Conservation (phyloP, 1,140 invertebrate species). For the Helicoverpa armigera region DNA sequence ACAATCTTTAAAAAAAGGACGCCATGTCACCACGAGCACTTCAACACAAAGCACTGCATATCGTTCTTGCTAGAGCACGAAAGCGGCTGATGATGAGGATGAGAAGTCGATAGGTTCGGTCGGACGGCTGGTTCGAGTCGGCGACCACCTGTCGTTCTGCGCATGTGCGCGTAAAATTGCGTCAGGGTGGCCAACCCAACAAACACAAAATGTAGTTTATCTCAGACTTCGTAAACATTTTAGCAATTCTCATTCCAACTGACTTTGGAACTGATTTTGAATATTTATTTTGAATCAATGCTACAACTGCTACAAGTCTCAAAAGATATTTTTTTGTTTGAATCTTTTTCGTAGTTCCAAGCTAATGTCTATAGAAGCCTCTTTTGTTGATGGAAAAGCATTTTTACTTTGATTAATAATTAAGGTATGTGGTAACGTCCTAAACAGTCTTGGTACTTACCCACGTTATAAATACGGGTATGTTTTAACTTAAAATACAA, state of each 20-base stretch:
- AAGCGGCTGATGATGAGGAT: constrained; percentile 86
- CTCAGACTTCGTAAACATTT: constrained; percentile 66
- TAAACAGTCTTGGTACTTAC: too few species aligned
- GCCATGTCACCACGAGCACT: constrained; percentile 86
- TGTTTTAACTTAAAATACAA: too few species aligned
- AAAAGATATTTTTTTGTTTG: too few species aligned
- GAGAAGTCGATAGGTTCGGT: constrained; percentile 85
- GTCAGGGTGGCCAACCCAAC: constrained; percentile 75
- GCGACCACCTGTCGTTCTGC: constrained; percentile 86
- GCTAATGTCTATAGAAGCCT: too few species aligned
- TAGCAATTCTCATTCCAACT: background rate
- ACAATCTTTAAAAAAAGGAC: constrained; percentile 79
- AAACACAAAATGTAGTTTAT: constrained; percentile 60
- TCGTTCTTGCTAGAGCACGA: constrained; percentile 84
- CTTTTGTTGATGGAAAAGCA: too few species aligned
- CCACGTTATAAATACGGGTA: too few species aligned
- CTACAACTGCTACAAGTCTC: too few species aligned
- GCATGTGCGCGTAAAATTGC: constrained; percentile 84
- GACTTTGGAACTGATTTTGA: too few species aligned
- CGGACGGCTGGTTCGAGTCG: constrained; percentile 83
- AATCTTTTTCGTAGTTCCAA: too few species aligned
- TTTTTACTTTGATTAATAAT: too few species aligned
- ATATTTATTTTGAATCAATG: too few species aligned
- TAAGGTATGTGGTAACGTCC: too few species aligned
- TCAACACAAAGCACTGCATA: constrained; percentile 85